Evolutionary conservation across 2,888 invertebrate species (phyloP).

Genomic region (Macaria liturata): DNA sequence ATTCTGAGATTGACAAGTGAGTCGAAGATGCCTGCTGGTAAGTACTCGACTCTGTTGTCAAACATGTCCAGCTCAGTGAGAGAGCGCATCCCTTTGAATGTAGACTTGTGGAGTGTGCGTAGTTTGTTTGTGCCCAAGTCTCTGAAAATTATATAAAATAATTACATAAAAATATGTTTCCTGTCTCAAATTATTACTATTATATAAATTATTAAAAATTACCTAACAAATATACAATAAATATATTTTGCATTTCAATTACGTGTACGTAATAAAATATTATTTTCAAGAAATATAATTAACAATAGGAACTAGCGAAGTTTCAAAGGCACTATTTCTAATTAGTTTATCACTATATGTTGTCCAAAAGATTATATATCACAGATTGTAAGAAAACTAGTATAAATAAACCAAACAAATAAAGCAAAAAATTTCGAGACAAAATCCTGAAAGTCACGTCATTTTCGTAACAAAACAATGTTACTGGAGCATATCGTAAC

Average conservation of each 20-base stretch:
- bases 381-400: too few species aligned
- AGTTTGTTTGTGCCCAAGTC: constrained; percentile 88
- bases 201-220: too few species aligned
- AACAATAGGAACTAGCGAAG: too few species aligned
- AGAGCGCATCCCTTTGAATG: constrained; percentile 86
- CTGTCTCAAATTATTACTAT: background rate
- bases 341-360: background rate
- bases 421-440: constrained; percentile 5
- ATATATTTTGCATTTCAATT: too few species aligned
- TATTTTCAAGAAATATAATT: too few species aligned
- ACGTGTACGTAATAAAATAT: background rate
- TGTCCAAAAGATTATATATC: background rate
- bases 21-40: constrained; percentile 86
- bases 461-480: constrained; percentile 12
- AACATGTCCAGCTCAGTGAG: constrained; percentile 88
- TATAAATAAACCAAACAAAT: constrained; percentile 1
- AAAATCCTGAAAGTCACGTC: constrained; percentile 3
- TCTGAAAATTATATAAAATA: constrained; percentile 70
- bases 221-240: too few species aligned
- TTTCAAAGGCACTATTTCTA: too few species aligned
- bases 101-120: constrained; percentile 86
- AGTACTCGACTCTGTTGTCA: constrained; percentile 87
- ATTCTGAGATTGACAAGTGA: constrained; percentile 84
- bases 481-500: constrained; percentile 13
- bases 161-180: background rate